Conservation (phyloP, 2,888 invertebrate species). For the Cryptocheilus praepositus region DNA sequence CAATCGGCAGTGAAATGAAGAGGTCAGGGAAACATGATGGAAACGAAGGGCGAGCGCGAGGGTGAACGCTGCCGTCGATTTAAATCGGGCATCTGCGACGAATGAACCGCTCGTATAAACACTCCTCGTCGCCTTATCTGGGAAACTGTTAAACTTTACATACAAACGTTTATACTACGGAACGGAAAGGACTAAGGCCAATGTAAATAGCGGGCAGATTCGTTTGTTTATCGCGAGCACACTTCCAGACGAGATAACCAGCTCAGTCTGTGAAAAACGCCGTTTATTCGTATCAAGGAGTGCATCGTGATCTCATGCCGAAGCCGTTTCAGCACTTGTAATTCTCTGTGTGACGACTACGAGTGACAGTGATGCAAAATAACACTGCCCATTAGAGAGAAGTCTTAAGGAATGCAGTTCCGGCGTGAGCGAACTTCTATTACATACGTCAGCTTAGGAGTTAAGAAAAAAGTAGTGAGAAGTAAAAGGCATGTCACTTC, state of each 20-base stretch:
- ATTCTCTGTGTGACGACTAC: no score
- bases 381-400: no score
- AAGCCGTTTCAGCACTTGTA: constrained; percentile 7
- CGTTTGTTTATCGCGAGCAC: constrained; percentile 51
- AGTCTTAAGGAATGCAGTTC: no score
- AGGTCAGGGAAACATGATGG: constrained; percentile 10
- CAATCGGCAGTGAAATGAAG: not conserved
- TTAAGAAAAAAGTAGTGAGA: no score
- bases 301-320: constrained; percentile 21
- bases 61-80: constrained; percentile 14
- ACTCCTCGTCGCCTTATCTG: constrained; percentile 55
- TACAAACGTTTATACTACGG: constrained; percentile 53
- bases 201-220: constrained; percentile 57
- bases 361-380: no score
- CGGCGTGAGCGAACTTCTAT: no score
- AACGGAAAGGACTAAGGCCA: constrained; percentile 54
- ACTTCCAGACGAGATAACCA: constrained; percentile 45
- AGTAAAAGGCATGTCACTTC: no score
- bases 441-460: no score
- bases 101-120: constrained; percentile 54
- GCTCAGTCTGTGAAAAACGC: constrained; percentile 19
- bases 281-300: constrained; percentile 26
- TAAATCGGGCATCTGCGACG: constrained; percentile 44
- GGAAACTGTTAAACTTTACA: constrained; percentile 62
- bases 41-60: not conserved